Base-by-base conservation (phyloP, 2,113 vertebrate genomes). In the Furnarius figulus region DNA sequence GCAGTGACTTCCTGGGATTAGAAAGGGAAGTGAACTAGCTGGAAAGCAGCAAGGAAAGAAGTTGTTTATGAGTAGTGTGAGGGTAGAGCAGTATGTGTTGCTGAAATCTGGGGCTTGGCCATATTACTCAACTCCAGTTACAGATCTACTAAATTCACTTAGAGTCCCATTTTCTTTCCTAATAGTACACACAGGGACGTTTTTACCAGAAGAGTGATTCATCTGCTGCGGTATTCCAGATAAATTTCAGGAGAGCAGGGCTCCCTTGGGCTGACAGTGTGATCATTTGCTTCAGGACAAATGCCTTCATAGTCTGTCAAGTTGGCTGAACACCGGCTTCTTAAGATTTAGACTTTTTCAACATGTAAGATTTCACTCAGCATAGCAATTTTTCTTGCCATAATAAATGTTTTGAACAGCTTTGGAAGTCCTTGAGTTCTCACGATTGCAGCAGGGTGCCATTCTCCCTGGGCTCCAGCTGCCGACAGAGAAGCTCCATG, bases 131-230 rank as follows among this genome's bases (percentile, higher is more conserved):
- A 78, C 65, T 90, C 50, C 68, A 75, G 92, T 74, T 86, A 86
- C 81, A 93, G 68, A 84, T 81, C 75, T 90, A 39, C 31, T 91
- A 65, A 86, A 88, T 67, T 84, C 5, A 8, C 63, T 61, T 42
- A 0, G 3, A 85, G 59, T 83, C 71, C 46, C 72, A 16, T 86
- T 96, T 97, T 94, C 89, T 95, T 91, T 93, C 89, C 87, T 96
- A 95, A 91, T 49, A 89, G 76, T 71, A 89, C 93, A 94, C 88
- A 92, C 39, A 93, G 89, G 95, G 77, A 78, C 0, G 1, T 50
- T 93, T 95, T 95, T 95, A 93, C 93, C 68, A 94, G 95, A 91
- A 97, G 23, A 84, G n/a, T 92, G 95, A 90, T 94, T 96, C 90
- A 94, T 86, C n/a, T 12, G 7, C 70, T 72, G 49, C 71, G 85